Conservation (phyloP, 53 echinoderm and acorn worm genomes). For the Apostichopus leukothele region DNA sequence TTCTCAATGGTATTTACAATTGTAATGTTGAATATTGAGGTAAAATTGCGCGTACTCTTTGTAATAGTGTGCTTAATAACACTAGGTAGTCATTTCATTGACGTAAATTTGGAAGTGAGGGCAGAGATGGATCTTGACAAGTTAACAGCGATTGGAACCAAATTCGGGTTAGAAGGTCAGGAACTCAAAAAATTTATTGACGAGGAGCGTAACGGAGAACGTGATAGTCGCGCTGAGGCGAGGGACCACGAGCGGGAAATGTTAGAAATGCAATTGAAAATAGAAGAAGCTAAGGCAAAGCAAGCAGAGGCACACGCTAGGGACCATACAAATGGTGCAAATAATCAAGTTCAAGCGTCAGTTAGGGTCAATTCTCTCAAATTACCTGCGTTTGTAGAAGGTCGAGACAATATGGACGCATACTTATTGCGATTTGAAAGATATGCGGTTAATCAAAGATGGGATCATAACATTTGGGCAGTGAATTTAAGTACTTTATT, state of each 20-base stretch:
- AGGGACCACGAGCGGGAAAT: not conserved
- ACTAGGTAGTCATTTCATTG: too few relatives aligned
- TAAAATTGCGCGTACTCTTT: too few relatives aligned
- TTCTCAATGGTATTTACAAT: too few relatives aligned
- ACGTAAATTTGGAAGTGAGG: too few relatives aligned
- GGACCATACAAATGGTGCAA: not conserved
- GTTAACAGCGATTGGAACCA: not conserved
- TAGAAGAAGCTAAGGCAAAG: not conserved
- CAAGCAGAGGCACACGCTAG: not conserved
- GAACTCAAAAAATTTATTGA: not conserved
- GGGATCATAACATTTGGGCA: slow-evolving; percentile 1
- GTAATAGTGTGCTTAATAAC: too few relatives aligned
- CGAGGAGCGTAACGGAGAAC: not conserved
- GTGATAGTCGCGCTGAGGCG: not conserved
- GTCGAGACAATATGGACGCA: slow-evolving; percentile 23
- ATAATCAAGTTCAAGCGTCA: not conserved
- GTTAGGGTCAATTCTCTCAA: not conserved
- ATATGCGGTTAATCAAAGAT: slow-evolving; percentile 6
- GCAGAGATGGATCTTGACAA: too few relatives aligned
- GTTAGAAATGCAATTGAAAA: not conserved
- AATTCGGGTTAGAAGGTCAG: not conserved
- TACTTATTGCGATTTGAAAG: slow-evolving; percentile 4
- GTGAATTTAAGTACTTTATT: slow-evolving; percentile 16
- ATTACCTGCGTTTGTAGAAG: slow-evolving; percentile 14
- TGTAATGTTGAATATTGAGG: too few relatives aligned